Conservation (phyloP, 1,140 invertebrate species). For the Pinna nobilis region DNA sequence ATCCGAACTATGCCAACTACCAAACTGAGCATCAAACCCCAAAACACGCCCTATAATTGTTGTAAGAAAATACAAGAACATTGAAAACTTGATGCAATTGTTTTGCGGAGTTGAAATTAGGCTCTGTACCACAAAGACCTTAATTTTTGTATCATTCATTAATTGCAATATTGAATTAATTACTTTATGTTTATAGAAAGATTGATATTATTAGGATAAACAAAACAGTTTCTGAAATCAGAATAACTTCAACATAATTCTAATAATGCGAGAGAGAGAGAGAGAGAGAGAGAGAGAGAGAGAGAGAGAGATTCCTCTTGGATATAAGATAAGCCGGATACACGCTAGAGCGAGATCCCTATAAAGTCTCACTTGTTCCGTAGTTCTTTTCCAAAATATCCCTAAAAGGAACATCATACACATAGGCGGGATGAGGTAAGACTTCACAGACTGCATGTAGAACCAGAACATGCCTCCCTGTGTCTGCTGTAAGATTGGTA, state of each 20-base stretch:
- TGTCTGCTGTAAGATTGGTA: slow-evolving; percentile 76
- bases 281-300: too few relatives aligned
- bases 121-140: not conserved
- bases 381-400: slow-evolving; percentile 76
- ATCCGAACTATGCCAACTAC: slow-evolving; percentile 73
- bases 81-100: not conserved
- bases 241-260: too few relatives aligned
- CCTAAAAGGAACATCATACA: slow-evolving; percentile 76
- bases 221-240: too few relatives aligned
- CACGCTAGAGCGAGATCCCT: too few relatives aligned
- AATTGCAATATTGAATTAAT: not conserved
- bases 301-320: too few relatives aligned
- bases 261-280: too few relatives aligned
- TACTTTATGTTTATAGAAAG: too few relatives aligned
- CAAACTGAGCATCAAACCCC: slow-evolving; percentile 77
- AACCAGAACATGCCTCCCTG: slow-evolving; percentile 76
- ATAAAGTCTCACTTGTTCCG: slow-evolving; percentile 77
- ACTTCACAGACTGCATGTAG: slow-evolving; percentile 77
- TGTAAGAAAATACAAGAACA: not conserved
- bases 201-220: too few relatives aligned
- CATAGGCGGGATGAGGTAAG: slow-evolving; percentile 77
- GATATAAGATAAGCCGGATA: too few relatives aligned
- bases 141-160: not conserved
- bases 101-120: not conserved
- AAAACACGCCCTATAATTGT: slow-evolving; percentile 76